Evolutionary conservation across 1,140 invertebrate genomes (phyloP), one percentile per base, ranked within the genome.

Genomic region (Papilio xuthus): DNA sequence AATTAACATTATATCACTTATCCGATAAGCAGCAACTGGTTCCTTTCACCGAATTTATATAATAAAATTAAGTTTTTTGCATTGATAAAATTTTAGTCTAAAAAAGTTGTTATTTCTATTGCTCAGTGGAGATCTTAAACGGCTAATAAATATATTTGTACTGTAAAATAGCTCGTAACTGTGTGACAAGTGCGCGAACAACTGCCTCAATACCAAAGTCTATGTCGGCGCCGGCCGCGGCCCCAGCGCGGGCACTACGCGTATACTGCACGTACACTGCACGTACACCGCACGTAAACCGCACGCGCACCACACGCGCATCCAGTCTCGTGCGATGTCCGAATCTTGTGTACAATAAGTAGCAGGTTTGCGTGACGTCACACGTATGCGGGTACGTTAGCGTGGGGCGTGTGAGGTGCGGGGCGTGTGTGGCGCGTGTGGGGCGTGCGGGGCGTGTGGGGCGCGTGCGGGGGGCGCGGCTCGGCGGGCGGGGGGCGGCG

Each of bases 401-500:
- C 32, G 32, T 32, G 32, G 4, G 32, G 7, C 1, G 12, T 12
- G 42, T 0, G 42, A 1, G 0, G 42, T 13, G 42, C 42, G 42
- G 42, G 0, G 42, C 0, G 42, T 13, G 42, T 12, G 42, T 10
- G 10, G 42, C 10, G 42, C 42, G 42, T 10, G 42, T 0, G 0
- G 1, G 10, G 42, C 0, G 42, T 0, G 7, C 2, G 42, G 10
- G 13, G 42, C 2, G 42, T 2, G 42, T 0, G 42, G 10, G 13
- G 50, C 7, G 67, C 28, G 42, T 41, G 56, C 44, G 53, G 77
- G n/a, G 60, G 60, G 70, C 18, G 73, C 44, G 77, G 70, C 18
- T 69, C 44, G 77, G 79, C 56, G 77, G 70, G 74, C 32, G 75
- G 53, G 42, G 63, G 18, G 42, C 75, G 75, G 70, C 77, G 37